Evolutionary conservation across 2,113 vertebrate species (phyloP).

Genomic region (Tretioscincus oriximinensis): DNA sequence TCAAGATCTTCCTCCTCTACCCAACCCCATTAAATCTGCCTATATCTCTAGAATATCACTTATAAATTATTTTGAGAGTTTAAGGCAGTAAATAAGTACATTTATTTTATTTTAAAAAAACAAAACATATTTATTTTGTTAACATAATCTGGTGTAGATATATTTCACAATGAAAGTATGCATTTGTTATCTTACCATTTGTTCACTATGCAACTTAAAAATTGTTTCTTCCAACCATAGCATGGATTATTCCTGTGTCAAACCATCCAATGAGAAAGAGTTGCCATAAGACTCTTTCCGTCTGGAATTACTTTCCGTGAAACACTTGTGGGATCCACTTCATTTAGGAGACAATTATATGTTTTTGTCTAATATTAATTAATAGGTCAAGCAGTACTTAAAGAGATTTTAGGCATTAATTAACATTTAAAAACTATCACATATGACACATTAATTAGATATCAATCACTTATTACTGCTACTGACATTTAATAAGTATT

Average conservation of each 20-base stretch:
- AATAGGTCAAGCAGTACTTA: conserved; percentile 73
- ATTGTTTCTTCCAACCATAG: neutral
- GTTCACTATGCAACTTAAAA: neutral
- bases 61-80: too few species aligned
- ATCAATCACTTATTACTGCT: conserved; percentile 69
- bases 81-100: too few species aligned
- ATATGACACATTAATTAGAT: conserved; percentile 71
- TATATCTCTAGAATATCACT: neutral
- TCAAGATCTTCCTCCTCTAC: neutral
- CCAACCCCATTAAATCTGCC: too few species aligned
- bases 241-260: conserved; percentile 19
- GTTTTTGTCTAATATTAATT: conserved; percentile 67
- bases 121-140: too few species aligned
- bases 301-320: conserved; percentile 45
- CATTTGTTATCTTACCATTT: neutral
- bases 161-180: neutral
- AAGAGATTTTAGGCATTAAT: conserved; percentile 69
- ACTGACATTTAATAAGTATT: conserved; percentile 72
- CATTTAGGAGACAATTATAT: conserved; percentile 66
- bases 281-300: conserved; percentile 5
- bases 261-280: neutral
- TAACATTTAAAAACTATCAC: conserved; percentile 71
- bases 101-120: too few species aligned
- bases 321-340: conserved; percentile 46
- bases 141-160: neutral